phyloP scores from a whole-genome alignment of 2,888 invertebrate genomes.

The Diaprepes abbreviatus region DNA sequence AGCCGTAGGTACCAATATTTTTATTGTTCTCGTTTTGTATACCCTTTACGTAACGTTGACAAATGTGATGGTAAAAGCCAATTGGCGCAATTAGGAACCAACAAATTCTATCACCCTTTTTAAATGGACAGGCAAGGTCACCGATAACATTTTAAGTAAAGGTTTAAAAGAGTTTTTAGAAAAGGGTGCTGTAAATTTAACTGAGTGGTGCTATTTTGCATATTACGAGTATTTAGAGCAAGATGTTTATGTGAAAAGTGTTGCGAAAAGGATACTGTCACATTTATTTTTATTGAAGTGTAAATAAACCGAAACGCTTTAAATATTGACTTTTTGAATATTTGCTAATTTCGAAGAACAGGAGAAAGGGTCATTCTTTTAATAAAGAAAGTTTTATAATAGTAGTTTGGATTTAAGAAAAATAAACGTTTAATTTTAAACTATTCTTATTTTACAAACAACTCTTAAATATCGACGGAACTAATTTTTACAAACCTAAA shows the following conservation, averaged over 20 bases:
- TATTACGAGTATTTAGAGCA: conserved; percentile 40
- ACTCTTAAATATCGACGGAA: too few relatives aligned
- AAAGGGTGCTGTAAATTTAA: conserved; percentile 36
- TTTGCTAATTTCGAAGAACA: neutral
- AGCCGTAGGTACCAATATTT: conserved; percentile 14
- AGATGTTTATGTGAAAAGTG: conserved; percentile 15
- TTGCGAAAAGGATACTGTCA: conserved; percentile 19
- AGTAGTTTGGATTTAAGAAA: too few relatives aligned
- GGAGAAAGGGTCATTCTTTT: neutral
- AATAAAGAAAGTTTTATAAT: too few relatives aligned
- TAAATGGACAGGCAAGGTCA: conserved; percentile 31
- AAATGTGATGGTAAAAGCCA: conserved; percentile 24
- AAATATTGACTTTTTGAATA: neutral
- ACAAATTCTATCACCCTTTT: conserved; percentile 37
- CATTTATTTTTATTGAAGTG: conserved; percentile 22
- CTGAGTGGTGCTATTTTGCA: conserved; percentile 27
- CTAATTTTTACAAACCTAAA: too few relatives aligned
- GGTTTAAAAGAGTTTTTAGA: conserved; percentile 25
- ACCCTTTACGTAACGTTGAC: conserved; percentile 40
- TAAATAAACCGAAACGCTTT: too few relatives aligned
- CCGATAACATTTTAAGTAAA: conserved; percentile 19
- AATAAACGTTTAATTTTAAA: too few relatives aligned
- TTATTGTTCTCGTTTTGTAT: conserved; percentile 21
- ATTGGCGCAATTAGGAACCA: conserved; percentile 38
- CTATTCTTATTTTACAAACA: too few relatives aligned